Evolutionary conservation across 2,113 vertebrate genomes (phyloP), one percentile per base, ranked within the genome.

Genomic region (Agapornis roseicollis): DNA sequence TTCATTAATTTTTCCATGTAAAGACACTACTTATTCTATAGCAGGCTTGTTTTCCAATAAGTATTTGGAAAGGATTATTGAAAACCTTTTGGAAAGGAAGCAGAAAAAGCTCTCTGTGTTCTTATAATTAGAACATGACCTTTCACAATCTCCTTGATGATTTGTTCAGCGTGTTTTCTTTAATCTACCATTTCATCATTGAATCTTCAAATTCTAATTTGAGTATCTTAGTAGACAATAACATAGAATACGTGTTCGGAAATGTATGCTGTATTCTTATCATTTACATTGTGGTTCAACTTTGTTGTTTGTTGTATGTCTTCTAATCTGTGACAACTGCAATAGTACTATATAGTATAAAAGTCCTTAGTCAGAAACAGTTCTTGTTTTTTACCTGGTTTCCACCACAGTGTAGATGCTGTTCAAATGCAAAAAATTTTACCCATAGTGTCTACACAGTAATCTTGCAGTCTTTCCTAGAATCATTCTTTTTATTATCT

Each of bases 31-130:
- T 85, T 63, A 23, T 20, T 60, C 56, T 87, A 12, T 63, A 76
- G 74, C 41, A 44, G 35, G 46, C 85, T 61, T 76, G 14, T 85
- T 87, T 82, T 39, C 39, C 74, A 85, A 42, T 64, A 64, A 91
- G 7, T 41, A 73, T 91, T 76, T 69, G 16, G 33, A 94, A 61
- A 63, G 13, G 10, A 52, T 80, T 55, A 60, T 33, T n/a, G 19
- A 74, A 92, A 90, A 37, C 7, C 2, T 0, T 86, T 86, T 46
- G 47, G 55, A 87, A 82, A 81, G 42, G 65, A 81, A 29, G 31
- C 35, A 84, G 6, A 52, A 78, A 72, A 85, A 60, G 47, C 33
- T 81, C 16, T 80, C 39, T 80, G 13, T 91, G 23, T 39, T 87
- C 29, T 70, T 83, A 7, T 68, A 85, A 85, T 81, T 89, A 72